Evolutionary conservation across 2,888 invertebrate genomes (phyloP).

Genomic region (Galeopsomyia nigrocyanea): DNA sequence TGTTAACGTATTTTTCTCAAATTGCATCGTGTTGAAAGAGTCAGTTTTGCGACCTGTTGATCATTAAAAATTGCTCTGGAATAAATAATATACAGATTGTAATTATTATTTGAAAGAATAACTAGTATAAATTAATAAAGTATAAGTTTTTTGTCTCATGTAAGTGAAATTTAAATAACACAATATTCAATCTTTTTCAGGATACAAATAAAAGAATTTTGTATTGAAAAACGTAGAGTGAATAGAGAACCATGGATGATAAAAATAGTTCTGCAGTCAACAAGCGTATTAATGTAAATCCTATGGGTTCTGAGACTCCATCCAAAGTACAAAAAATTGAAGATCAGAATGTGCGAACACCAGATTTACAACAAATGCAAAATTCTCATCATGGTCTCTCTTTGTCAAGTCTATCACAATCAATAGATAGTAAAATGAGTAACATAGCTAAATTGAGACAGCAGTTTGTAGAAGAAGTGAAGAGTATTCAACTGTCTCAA

Average conservation of each 20-base stretch:
- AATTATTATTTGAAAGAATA: too few species aligned
- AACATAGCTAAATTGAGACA: constrained; percentile 44
- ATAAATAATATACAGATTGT: too few species aligned
- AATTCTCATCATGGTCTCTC: neutral
- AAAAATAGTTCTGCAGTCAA: neutral
- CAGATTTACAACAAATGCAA: neutral
- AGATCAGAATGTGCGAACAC: neutral
- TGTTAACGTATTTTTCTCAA: too few species aligned
- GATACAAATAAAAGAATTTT: too few species aligned
- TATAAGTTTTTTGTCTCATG: too few species aligned
- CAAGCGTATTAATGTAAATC: constrained; percentile 2
- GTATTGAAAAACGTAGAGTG: too few species aligned
- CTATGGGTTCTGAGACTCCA: constrained; percentile 1
- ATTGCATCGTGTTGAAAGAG: too few species aligned
- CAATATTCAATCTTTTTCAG: too few species aligned
- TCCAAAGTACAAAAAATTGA: constrained; percentile 18
- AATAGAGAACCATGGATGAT: constrained; percentile 20
- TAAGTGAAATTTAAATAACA: too few species aligned
- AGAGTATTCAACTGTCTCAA: constrained; percentile 37
- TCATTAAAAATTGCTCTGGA: too few species aligned
- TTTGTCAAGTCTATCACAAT: neutral
- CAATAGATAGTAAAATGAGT: constrained; percentile 33
- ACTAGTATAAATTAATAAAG: too few species aligned
- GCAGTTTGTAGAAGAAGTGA: constrained; percentile 44
- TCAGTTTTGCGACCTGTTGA: too few species aligned